Percentiles rank a stretch among this genome's conserved stretches.
Evolutionary conservation across 2,797 vertebrate genomes (phyloP).

Genomic region (Todus mexicanus): DNA sequence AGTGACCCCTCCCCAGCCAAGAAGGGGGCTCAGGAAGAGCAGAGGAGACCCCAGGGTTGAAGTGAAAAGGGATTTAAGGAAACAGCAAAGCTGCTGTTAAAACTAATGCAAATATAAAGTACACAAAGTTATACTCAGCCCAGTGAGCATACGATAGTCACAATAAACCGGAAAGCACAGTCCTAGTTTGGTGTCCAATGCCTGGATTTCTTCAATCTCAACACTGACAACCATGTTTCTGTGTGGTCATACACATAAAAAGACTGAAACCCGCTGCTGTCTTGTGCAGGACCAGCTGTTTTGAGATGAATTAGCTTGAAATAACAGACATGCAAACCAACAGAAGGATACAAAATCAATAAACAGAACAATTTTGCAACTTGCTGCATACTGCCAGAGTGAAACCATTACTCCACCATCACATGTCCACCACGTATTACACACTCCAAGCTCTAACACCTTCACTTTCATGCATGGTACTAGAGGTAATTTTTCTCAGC

Average conservation of each 20-base stretch:
- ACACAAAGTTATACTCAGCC: not conserved
- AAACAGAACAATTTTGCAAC: not conserved
- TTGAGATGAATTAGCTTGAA: not conserved
- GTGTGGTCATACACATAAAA: not conserved
- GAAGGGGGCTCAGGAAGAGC: not conserved
- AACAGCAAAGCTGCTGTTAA: not conserved
- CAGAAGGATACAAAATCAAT: not conserved
- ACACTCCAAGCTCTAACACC: not conserved
- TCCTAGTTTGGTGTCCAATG: not conserved
- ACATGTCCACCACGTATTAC: fast-evolving
- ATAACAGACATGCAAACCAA: not conserved
- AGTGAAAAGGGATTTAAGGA: not conserved
- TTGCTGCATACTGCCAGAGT: not conserved
- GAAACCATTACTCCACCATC: not conserved
- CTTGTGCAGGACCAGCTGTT: not conserved
- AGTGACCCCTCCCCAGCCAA: too few relatives aligned
- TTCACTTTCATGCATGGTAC: not conserved
- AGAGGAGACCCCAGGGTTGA: not conserved
- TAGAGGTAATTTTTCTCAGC: not conserved
- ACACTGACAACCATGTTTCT: not conserved
- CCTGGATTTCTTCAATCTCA: not conserved
- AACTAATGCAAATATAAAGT: not conserved
- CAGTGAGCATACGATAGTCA: too few relatives aligned
- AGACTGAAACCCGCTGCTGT: not conserved
- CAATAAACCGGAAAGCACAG: not conserved